These are phyloP conservation scores for Calliphora vicina DNA, from an alignment of 1,140 invertebrate species.

Conservation along the genomic window DNA sequence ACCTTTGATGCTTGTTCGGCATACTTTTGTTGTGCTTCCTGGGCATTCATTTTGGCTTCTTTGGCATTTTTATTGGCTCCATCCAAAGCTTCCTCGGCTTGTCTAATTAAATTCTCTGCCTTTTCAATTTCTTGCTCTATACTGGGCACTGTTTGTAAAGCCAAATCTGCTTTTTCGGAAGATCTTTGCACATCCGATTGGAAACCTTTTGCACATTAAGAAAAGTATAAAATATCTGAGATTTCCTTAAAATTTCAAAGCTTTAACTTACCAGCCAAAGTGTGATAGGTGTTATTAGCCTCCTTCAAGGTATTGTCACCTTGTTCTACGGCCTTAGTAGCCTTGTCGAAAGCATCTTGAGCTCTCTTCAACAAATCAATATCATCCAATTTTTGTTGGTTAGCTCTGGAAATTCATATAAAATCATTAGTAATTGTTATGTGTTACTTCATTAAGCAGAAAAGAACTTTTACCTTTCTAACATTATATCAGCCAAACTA, in stretches of 20 bases:
- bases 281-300: slow-evolving; percentile 85
- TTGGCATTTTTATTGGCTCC: slow-evolving; percentile 82
- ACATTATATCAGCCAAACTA: slow-evolving; percentile 73
- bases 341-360: slow-evolving; percentile 75
- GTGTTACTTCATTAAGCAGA: neutral
- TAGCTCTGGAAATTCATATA: slow-evolving; percentile 45
- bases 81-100: slow-evolving; percentile 72
- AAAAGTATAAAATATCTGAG: neutral
- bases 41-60: slow-evolving; percentile 77
- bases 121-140: slow-evolving; percentile 71
- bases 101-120: slow-evolving; percentile 68
- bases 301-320: slow-evolving; percentile 87
- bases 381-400: slow-evolving; percentile 61
- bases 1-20: slow-evolving; percentile 79
- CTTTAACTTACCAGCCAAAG: slow-evolving; percentile 74
- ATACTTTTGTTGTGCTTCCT: slow-evolving; percentile 76
- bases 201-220: slow-evolving; percentile 73
- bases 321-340: slow-evolving; percentile 80
- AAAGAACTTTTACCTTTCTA: slow-evolving; percentile 68
- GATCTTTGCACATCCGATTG: slow-evolving; percentile 87
- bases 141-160: slow-evolving; percentile 76
- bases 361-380: slow-evolving; percentile 69
- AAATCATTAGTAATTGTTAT: neutral
- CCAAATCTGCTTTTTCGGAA: slow-evolving; percentile 74
- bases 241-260: neutral